phyloP scores from a whole-genome alignment of 2,797 vertebrate genomes.

The Rhynchotus rufescens region DNA sequence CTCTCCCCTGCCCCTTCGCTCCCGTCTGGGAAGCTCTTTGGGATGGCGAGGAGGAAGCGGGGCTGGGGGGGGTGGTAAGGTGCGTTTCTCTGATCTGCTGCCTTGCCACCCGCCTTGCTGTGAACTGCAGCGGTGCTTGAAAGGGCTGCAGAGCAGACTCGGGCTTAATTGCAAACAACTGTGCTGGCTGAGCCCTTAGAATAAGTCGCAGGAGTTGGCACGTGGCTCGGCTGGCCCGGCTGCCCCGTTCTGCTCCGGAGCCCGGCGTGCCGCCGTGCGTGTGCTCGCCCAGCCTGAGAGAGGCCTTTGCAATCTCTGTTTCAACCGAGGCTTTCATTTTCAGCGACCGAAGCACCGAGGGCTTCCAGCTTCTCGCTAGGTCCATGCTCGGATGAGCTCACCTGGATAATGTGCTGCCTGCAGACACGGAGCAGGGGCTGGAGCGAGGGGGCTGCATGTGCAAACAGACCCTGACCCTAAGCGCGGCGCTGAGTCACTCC shows the following conservation, averaged over 20 bases:
- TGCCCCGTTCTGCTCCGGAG: fast-evolving
- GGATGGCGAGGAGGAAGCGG: neutral
- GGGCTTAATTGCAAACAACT: fast-evolving
- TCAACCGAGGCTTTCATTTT: neutral
- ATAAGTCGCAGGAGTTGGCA: neutral
- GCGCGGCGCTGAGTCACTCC: neutral
- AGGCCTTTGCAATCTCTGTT: neutral
- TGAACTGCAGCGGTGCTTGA: neutral
- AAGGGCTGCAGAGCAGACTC: neutral
- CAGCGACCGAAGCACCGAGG: neutral
- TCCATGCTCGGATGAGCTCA: neutral
- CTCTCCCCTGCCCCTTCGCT: fast-evolving
- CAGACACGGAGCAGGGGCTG: neutral
- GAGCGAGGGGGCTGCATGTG: neutral
- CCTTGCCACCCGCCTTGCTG: fast-evolving
- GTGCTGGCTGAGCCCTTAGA: neutral
- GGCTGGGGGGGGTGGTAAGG: fast-evolving
- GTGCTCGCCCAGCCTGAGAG: neutral
- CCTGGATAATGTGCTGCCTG: neutral
- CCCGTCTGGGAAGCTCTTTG: neutral
- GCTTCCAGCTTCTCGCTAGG: too few relatives aligned
- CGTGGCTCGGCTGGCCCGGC: neutral
- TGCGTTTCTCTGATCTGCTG: fast-evolving
- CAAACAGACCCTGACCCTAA: neutral
- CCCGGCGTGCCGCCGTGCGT: neutral